Evolutionary conservation across 2,113 vertebrate genomes (phyloP), one percentile per base, ranked within the genome.

Genomic region (Vidua macroura): DNA sequence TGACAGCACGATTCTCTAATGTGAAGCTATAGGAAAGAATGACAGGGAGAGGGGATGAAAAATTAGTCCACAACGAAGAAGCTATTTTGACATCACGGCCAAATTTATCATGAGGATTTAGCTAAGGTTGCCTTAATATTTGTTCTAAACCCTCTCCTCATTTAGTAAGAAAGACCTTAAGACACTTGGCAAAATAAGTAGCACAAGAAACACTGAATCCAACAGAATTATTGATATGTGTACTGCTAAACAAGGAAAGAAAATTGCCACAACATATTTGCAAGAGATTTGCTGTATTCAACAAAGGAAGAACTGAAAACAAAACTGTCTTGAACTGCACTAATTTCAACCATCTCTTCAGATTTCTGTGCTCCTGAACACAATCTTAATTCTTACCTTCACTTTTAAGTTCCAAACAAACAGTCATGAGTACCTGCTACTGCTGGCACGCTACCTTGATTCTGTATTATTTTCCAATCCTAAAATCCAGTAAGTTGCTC

Each of bases 151-250:
- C 33, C 28, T 35, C 70, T 91, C 58, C 31, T 49, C 33, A 35
- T 83, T 94, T 46, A 91, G 46, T 51, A 41, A 79, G 63, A 73
- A 86, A 90, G 86, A 81, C 31, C 37, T 77, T 90, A 86, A 84
- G 35, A 86, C 89, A 62, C 53, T 62, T 92, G 76, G 55, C 72
- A 92, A 86, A 95, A 92, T 23, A 92, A 95, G 90, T 10, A 80
- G n/a, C 75, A 83, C 39, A 88, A 59, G 56, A 92, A 93, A 88
- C 16, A 43, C n/a, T 52, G 43, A 92, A 52, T 82, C 70, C n/a
- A 85, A 7, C 1, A 86, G 49, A 84, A 89, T 76, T 69, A 66
- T 10, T 70, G 43, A 41, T 72, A 80, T 59, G 37, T 59, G n/a
- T 84, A 82, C 35, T 67, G 86, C 76, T 90, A 74, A 93, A 88